Percentiles rank a stretch among this genome's conserved stretches.
Conservation (phyloP, 2,888 invertebrate genomes). For the Cheilosia pagana region DNA sequence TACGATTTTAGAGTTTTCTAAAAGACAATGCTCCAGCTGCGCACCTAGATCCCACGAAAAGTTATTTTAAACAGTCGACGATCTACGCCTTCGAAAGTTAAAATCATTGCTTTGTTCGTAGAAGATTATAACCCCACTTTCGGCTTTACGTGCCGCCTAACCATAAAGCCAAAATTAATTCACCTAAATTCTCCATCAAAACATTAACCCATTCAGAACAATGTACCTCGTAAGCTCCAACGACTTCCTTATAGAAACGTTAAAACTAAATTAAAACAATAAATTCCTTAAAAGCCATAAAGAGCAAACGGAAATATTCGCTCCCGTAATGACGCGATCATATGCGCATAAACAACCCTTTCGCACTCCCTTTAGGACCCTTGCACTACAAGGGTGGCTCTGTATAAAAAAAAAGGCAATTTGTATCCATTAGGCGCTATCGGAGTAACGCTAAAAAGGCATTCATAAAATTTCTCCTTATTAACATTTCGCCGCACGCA, state of each 20-base stretch:
- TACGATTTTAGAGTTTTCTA: too few relatives aligned
- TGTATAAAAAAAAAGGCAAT: constrained; percentile 65
- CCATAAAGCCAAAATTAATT: constrained; percentile 31
- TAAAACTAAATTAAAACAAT: constrained; percentile 47
- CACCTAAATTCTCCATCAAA: constrained; percentile 18
- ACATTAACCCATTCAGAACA: constrained; percentile 17
- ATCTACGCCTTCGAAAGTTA: too few relatives aligned
- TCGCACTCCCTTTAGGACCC: constrained; percentile 44
- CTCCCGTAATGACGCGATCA: constrained; percentile 73
- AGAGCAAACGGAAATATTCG: constrained; percentile 69
- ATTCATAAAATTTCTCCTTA: constrained; percentile 74
- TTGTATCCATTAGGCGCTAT: constrained; percentile 74
- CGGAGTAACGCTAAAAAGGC: constrained; percentile 74
- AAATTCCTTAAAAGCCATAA: constrained; percentile 64
- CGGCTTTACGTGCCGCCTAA: neutral
- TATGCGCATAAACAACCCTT: constrained; percentile 72
- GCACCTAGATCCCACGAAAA: too few relatives aligned
- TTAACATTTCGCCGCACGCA: constrained; percentile 75
- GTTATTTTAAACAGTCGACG: too few relatives aligned
- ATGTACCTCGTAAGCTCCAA: constrained; percentile 9
- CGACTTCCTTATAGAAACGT: constrained; percentile 57
- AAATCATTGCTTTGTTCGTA: too few relatives aligned
- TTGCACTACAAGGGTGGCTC: constrained; percentile 32
- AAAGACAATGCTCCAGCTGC: too few relatives aligned
- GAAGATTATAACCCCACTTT: too few relatives aligned